Conservation (phyloP, 2,888 invertebrate genomes). For the Busseola fusca region DNA sequence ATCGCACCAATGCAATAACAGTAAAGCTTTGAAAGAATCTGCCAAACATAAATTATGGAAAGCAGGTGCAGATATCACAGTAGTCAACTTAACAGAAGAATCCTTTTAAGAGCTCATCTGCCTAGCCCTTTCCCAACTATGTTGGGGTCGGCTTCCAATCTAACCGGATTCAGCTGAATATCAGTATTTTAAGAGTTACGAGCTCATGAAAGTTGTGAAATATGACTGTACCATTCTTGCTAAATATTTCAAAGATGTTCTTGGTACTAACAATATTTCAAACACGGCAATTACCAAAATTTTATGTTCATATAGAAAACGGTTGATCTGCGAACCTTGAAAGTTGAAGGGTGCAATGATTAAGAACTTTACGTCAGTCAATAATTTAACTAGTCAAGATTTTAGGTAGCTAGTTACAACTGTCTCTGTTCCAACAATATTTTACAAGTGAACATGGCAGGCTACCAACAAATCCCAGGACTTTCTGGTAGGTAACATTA, state of each 20-base stretch:
- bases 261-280: not conserved
- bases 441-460: constrained; percentile 43
- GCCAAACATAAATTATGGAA: constrained; percentile 31
- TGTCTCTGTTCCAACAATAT: constrained; percentile 35
- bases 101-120: constrained; percentile 20
- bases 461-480: constrained; percentile 35
- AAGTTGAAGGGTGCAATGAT: constrained; percentile 21
- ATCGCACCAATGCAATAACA: constrained; percentile 37
- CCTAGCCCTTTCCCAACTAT: too few relatives aligned
- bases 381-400: constrained; percentile 27
- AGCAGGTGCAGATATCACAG: constrained; percentile 31
- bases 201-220: not conserved
- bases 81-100: constrained; percentile 26
- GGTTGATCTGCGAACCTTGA: constrained; percentile 5
- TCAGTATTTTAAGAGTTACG: too few relatives aligned
- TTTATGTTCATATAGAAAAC: constrained; percentile 1
- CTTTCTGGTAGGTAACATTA: constrained; percentile 53
- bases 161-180: too few relatives aligned
- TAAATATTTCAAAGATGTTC: not conserved
- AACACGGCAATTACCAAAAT: not conserved
- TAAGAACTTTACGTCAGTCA: constrained; percentile 8
- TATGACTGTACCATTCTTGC: not conserved
- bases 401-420: constrained; percentile 19
- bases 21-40: constrained; percentile 31
- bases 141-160: too few relatives aligned